Evolutionary conservation across 64 coral and sea anemone species (phyloP).

Genomic region (Trachythela sp.): DNA sequence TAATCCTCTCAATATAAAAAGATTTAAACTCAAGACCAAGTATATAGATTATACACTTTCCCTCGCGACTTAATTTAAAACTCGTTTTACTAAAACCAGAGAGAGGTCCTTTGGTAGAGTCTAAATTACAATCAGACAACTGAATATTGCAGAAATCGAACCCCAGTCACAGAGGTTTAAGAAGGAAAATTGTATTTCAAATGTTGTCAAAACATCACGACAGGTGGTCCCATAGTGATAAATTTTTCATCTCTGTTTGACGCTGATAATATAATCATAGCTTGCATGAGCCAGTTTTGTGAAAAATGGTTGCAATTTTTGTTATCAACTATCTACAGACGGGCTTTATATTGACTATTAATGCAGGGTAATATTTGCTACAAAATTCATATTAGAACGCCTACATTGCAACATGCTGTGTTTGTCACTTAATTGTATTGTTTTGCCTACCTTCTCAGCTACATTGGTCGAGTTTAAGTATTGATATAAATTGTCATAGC

Average conservation of each 20-base stretch:
- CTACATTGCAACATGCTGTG: neutral
- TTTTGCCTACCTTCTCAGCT: neutral
- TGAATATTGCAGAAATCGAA: too few species aligned
- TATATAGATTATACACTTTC: too few species aligned
- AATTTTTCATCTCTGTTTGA: neutral
- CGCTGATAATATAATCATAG: neutral
- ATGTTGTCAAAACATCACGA: neutral
- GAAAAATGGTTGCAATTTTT: neutral
- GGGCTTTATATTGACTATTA: neutral
- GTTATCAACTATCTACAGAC: neutral
- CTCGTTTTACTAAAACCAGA: too few species aligned
- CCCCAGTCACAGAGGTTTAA: too few species aligned
- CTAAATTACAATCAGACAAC: too few species aligned
- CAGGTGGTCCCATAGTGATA: neutral
- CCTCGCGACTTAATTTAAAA: too few species aligned
- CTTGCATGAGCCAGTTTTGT: neutral
- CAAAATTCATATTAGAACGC: neutral
- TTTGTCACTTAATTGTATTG: neutral
- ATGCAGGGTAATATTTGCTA: neutral
- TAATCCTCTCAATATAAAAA: too few species aligned
- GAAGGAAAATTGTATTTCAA: too few species aligned
- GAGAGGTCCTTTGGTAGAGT: too few species aligned
- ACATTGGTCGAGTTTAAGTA: too few species aligned
- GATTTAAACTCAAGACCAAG: too few species aligned
- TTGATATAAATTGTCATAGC: too few species aligned